Conservation (phyloP, 2,888 invertebrate genomes). For the Hedya salicella region DNA sequence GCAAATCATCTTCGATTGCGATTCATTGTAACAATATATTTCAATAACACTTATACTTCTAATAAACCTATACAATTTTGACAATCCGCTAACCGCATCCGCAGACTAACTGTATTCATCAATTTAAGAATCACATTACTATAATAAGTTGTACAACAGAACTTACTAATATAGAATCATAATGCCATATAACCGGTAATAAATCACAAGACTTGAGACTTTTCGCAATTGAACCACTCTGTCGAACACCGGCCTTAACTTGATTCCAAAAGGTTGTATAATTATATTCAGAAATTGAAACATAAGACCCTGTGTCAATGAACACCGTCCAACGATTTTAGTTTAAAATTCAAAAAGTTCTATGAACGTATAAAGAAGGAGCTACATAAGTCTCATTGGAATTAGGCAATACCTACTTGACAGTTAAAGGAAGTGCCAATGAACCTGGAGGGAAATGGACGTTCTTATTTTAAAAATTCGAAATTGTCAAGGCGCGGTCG, state of each 20-base stretch:
- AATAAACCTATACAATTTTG: slow-evolving; percentile 17
- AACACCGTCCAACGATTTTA: background rate
- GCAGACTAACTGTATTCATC: slow-evolving; percentile 14
- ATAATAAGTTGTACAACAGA: slow-evolving; percentile 8
- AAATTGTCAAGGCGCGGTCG: slow-evolving; percentile 35
- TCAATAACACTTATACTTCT: background rate
- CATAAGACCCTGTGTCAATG: background rate
- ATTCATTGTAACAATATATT: background rate
- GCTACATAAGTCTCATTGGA: slow-evolving; percentile 7
- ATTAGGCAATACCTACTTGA: slow-evolving; percentile 53
- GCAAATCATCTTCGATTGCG: background rate
- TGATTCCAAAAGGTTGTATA: background rate
- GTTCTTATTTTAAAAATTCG: slow-evolving; percentile 61
- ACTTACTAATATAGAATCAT: background rate
- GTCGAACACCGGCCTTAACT: background rate
- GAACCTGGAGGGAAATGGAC: slow-evolving; percentile 71
- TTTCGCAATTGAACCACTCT: background rate
- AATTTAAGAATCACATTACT: slow-evolving; percentile 1
- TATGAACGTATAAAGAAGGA: background rate
- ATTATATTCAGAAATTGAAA: background rate
- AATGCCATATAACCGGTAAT: background rate
- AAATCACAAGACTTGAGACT: background rate
- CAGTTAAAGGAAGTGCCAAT: slow-evolving; percentile 69
- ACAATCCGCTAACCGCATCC: background rate
- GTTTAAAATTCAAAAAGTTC: background rate